Conservation (phyloP, 92 coral and sea anemone genomes). For the Umimayanthus chanpuru region DNA sequence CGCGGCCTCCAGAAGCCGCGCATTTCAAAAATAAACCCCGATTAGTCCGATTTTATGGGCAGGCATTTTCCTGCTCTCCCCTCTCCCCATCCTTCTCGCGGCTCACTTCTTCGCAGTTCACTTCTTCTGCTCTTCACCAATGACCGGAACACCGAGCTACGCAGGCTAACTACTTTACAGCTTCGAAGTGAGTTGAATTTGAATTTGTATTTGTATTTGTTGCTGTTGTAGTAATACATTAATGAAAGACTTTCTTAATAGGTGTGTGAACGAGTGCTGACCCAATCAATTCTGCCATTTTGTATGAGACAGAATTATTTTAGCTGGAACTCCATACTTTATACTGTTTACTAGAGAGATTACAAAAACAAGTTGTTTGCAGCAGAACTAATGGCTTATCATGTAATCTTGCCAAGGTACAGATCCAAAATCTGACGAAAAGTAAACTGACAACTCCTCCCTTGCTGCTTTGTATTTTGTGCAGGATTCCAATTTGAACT, state of each 20-base stretch:
- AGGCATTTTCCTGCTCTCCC: too few species aligned
- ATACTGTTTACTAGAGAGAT: neutral
- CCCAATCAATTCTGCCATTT: neutral
- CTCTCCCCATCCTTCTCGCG: too few species aligned
- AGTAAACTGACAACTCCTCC: conserved; percentile 48
- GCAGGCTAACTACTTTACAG: neutral
- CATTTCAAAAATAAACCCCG: too few species aligned
- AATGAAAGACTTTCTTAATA: too few species aligned
- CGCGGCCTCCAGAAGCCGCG: too few species aligned
- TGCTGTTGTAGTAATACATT: too few species aligned
- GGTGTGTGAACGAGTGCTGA: too few species aligned
- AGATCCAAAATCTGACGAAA: conserved; percentile 21
- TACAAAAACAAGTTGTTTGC: conserved; percentile 13
- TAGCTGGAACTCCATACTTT: neutral
- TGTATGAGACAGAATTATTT: neutral
- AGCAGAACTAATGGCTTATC: neutral
- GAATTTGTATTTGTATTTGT: too few species aligned
- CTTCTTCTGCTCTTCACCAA: too few species aligned
- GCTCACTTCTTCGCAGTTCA: too few species aligned
- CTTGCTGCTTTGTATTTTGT: conserved; percentile 52
- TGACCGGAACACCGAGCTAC: too few species aligned
- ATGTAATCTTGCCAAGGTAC: conserved; percentile 25
- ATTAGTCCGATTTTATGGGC: too few species aligned
- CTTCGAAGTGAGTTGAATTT: neutral
- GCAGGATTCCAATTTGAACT: conserved; percentile 41